Percentiles rank a stretch among this genome's conserved stretches.
phyloP scores from a whole-genome alignment of 2,888 invertebrate genomes.

The Agriopis marginaria region DNA sequence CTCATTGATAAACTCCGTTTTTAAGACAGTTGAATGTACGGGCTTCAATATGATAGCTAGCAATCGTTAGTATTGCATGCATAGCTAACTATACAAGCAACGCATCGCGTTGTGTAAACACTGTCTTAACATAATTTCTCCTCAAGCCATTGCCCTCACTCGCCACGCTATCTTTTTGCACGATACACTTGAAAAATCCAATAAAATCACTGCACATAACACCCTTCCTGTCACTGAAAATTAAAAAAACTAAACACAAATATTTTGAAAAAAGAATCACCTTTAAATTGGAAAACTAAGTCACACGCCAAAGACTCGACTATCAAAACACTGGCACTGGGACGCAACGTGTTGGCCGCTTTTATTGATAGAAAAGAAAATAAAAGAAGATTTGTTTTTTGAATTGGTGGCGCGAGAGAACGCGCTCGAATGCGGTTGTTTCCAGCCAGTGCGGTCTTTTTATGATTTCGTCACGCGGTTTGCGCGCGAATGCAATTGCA shows the following conservation, averaged over 20 bases:
- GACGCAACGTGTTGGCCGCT: slow-evolving; percentile 76
- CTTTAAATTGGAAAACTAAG: slow-evolving; percentile 80
- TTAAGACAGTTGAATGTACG: too few relatives aligned
- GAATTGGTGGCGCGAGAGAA: slow-evolving; percentile 62
- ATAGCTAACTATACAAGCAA: slow-evolving; percentile 18
- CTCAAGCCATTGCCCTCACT: slow-evolving; percentile 41
- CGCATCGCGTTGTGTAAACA: slow-evolving; percentile 29
- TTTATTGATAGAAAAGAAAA: slow-evolving; percentile 44
- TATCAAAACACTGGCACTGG: slow-evolving; percentile 79
- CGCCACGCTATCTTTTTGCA: slow-evolving; percentile 20
- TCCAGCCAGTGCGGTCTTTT: slow-evolving; percentile 66
- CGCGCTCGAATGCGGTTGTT: slow-evolving; percentile 71
- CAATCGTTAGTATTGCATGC: too few relatives aligned
- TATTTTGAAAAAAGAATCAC: slow-evolving; percentile 63
- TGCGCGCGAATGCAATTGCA: slow-evolving; percentile 64
- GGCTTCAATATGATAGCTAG: too few relatives aligned
- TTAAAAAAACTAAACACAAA: slow-evolving; percentile 46
- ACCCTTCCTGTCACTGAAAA: slow-evolving; percentile 25
- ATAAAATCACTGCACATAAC: slow-evolving; percentile 39
- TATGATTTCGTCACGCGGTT: slow-evolving; percentile 82
- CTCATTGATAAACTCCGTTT: too few relatives aligned
- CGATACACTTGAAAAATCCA: slow-evolving; percentile 15
- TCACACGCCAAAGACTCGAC: slow-evolving; percentile 83
- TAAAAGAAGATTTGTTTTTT: slow-evolving; percentile 46
- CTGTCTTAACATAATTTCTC: slow-evolving; percentile 41